Conservation (phyloP, 2,113 vertebrate species). For the Nycticebus coucang region DNA sequence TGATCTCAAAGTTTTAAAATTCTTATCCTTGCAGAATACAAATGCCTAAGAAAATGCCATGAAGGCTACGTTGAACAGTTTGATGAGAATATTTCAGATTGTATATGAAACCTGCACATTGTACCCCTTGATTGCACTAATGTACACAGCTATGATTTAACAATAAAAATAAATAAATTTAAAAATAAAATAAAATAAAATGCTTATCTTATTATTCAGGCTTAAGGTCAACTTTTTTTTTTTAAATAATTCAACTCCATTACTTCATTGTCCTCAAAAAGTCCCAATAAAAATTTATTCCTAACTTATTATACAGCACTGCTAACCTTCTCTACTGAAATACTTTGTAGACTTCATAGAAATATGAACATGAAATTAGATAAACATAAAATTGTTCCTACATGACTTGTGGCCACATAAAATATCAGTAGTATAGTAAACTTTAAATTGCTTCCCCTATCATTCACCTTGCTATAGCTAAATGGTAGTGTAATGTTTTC, state of each 20-base stretch:
- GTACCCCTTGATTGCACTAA: no score
- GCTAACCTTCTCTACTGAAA: neutral
- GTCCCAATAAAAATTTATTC: neutral
- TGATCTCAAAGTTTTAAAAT: neutral
- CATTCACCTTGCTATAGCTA: neutral
- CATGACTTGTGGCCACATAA: conserved; percentile 13
- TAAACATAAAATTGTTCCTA: conserved; percentile 28
- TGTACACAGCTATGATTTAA: no score
- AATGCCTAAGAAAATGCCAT: no score
- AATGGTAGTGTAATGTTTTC: neutral
- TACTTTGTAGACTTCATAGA: neutral
- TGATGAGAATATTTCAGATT: no score
- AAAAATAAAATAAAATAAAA: no score
- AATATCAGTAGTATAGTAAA: neutral
- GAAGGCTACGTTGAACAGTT: no score
- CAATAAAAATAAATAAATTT: no score
- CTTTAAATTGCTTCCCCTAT: neutral
- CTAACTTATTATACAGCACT: neutral
- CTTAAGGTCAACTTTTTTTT: conserved; percentile 13
- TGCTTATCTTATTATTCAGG: neutral
- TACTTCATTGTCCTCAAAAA: neutral
- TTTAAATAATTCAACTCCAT: conserved; percentile 31
- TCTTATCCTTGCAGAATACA: no score
- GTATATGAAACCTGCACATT: no score
- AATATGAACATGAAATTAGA: conserved; percentile 13